A percentile compares a stretch with the other conserved stretches of the same genome.
phyloP scores from a whole-genome alignment of 2,888 invertebrate species.

The Oligia strigilis region DNA sequence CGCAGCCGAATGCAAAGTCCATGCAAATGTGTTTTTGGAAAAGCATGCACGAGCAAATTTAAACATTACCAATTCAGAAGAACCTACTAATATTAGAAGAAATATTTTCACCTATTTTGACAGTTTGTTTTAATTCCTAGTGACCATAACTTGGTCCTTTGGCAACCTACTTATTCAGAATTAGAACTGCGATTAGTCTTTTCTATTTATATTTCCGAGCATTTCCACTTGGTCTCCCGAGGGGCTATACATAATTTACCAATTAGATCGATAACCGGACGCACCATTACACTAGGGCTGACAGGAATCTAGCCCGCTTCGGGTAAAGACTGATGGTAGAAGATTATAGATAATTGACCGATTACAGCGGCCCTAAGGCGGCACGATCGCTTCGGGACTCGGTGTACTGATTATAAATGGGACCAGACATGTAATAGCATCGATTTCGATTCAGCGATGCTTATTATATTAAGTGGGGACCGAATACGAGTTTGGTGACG shows the following conservation, averaged over 20 bases:
- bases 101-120: neutral
- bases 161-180: constrained; percentile 1
- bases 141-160: neutral
- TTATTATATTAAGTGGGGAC: constrained; percentile 90
- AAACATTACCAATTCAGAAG: neutral
- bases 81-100: neutral
- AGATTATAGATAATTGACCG: constrained; percentile 90
- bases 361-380: constrained; percentile 84
- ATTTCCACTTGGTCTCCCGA: constrained; percentile 52
- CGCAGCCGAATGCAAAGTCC: neutral
- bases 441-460: constrained; percentile 89
- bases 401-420: constrained; percentile 88
- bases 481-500: constrained; percentile 87
- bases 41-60: neutral
- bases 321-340: constrained; percentile 88
- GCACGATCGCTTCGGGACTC: constrained; percentile 72
- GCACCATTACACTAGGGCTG: constrained; percentile 79
- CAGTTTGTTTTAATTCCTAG: constrained; percentile 1
- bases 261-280: constrained; percentile 86
- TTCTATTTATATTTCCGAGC: constrained; percentile 43
- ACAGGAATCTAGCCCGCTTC: constrained; percentile 80
- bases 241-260: constrained; percentile 81
- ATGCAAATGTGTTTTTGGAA: neutral
- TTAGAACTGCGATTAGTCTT: constrained; percentile 15
- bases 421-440: constrained; percentile 88